phyloP scores from a whole-genome alignment of 2,113 vertebrate species.

The Leptobrachium ailaonicum region DNA sequence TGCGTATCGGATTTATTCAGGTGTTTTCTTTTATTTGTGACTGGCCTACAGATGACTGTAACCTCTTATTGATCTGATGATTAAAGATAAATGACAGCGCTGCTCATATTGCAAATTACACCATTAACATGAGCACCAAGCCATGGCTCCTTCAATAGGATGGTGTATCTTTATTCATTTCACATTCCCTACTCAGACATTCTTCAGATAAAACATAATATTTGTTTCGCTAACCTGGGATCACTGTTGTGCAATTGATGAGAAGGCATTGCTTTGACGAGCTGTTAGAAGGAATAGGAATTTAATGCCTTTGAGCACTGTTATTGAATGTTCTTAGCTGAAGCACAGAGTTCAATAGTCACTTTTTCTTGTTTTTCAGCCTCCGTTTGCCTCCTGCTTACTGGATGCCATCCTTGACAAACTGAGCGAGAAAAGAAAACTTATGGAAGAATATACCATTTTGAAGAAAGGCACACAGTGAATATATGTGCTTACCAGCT shows the following conservation, averaged over 20 bases:
- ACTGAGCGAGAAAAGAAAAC: constrained; percentile 88
- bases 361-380: constrained; percentile 75
- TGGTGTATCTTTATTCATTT: constrained; percentile 77
- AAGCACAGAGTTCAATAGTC: constrained; percentile 57
- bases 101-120: constrained; percentile 77
- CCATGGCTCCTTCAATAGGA: constrained; percentile 79
- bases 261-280: constrained; percentile 47
- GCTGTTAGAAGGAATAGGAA: constrained; percentile 60
- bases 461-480: constrained; percentile 72
- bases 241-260: constrained; percentile 62
- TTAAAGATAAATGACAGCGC: constrained; percentile 75
- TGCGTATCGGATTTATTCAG: constrained; percentile 47
- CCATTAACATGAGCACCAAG: constrained; percentile 82
- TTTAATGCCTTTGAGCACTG: constrained; percentile 60
- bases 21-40: constrained; percentile 58
- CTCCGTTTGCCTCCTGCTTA: constrained; percentile 84
- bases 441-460: constrained; percentile 81
- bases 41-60: constrained; percentile 71
- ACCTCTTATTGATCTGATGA: constrained; percentile 76
- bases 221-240: constrained; percentile 60
- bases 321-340: constrained; percentile 56
- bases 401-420: constrained; percentile 83
- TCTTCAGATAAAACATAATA: constrained; percentile 71
- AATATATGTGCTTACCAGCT: neutral
- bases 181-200: constrained; percentile 69